phyloP scores from a whole-genome alignment of 2,797 vertebrate species.

The Eulemur rubriventer region DNA sequence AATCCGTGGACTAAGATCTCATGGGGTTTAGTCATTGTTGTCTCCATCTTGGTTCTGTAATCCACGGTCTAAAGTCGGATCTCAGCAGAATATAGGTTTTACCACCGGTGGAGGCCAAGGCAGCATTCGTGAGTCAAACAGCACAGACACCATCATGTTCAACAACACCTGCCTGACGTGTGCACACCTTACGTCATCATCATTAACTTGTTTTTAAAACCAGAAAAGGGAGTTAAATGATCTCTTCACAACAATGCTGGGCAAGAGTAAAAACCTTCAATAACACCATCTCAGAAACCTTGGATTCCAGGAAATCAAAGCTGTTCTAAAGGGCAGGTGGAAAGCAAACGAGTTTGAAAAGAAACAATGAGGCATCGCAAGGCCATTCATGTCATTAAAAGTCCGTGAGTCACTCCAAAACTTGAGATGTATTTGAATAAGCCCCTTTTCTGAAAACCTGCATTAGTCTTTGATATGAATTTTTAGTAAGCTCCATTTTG shows the following conservation, averaged over 20 bases:
- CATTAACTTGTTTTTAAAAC: neutral
- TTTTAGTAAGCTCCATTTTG: neutral
- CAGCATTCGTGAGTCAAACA: neutral
- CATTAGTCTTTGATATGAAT: neutral
- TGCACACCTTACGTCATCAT: neutral
- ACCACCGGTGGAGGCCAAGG: too few species aligned
- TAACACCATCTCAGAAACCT: neutral
- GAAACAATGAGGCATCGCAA: too few species aligned
- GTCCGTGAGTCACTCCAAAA: neutral
- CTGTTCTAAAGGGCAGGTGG: rapidly evolving
- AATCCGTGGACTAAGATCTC: neutral
- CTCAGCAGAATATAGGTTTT: rapidly evolving
- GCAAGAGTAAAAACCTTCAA: neutral
- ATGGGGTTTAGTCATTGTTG: rapidly evolving
- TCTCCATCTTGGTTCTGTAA: neutral
- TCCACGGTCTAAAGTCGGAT: neutral
- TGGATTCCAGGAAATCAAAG: neutral
- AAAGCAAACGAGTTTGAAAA: neutral
- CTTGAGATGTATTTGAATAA: neutral
- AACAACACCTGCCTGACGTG: too few species aligned
- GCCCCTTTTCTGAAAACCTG: neutral
- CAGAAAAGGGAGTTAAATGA: neutral
- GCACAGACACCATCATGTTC: neutral
- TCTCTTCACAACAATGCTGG: neutral
- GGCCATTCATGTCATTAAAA: neutral